A percentile compares a stretch with the other conserved stretches of the same genome.
Evolutionary conservation across 2,888 invertebrate species (phyloP).

Genomic region (Epsilonema sp.): DNA sequence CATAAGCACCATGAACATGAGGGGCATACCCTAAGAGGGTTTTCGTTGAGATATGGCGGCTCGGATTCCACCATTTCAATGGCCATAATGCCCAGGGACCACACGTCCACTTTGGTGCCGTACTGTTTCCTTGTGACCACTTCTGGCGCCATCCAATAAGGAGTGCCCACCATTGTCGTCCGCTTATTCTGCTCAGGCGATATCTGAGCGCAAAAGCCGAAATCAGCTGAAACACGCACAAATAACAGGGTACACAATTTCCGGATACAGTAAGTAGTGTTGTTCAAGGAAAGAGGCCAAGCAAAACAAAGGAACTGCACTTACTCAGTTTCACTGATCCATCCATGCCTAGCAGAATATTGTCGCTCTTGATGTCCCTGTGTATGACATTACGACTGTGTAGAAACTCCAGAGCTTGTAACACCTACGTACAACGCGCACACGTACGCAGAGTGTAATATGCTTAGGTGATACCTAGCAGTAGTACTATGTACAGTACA

Average conservation of each 20-base stretch:
- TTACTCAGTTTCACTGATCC: slow-evolving; percentile 87
- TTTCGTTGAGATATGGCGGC: slow-evolving; percentile 95
- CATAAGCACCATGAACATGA: too few relatives aligned
- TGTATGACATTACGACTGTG: slow-evolving; percentile 96
- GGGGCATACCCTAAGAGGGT: slow-evolving; percentile 56
- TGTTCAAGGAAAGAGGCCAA: too few relatives aligned
- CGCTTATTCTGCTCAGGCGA: slow-evolving; percentile 95
- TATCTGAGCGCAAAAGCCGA: slow-evolving; percentile 99
- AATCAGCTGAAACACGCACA: slow-evolving; percentile 65
- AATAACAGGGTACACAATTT: too few relatives aligned
- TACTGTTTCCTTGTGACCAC: slow-evolving; percentile 89
- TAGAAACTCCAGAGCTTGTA: slow-evolving; percentile 92
- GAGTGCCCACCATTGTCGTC: slow-evolving; percentile 89
- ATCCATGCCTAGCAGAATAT: slow-evolving; percentile 88
- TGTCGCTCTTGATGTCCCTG: slow-evolving; percentile 77
- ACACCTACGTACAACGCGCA: slow-evolving; percentile 39
- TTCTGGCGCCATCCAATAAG: slow-evolving; percentile 58
- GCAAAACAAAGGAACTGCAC: slow-evolving; percentile 27
- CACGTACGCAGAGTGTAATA: too few relatives aligned
- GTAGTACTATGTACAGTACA: too few relatives aligned
- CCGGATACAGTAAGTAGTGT: too few relatives aligned
- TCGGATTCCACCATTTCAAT: slow-evolving; percentile 99
- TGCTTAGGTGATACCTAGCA: too few relatives aligned
- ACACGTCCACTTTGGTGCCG: slow-evolving; percentile 96
- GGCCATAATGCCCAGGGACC: slow-evolving; percentile 99